Evolutionary conservation across 2,888 invertebrate genomes (phyloP), one percentile per base, ranked within the genome.

Genomic region (Chymomyza procnemis): DNA sequence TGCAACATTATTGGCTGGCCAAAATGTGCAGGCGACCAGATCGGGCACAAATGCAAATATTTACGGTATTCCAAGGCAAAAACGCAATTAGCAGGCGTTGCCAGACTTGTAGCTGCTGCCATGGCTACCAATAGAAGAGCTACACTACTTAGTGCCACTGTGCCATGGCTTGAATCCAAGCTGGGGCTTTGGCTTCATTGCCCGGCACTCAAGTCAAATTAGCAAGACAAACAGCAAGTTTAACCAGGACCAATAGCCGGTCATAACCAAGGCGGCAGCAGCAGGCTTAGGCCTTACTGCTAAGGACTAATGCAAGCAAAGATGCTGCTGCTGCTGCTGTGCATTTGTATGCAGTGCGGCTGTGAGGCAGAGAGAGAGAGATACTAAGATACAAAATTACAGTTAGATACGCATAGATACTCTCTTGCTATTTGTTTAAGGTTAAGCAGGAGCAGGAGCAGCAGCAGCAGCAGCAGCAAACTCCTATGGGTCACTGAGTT

Each of bases 1-100:
- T 8, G 26, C 8, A 26, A 26, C 26, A 26, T 26, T 41, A 12
- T 41, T 41, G 34, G 34, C 34, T 12, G n/a, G n/a, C n/a, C n/a
- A n/a, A n/a, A 41, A 41, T 12, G 34, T 41, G 34, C 34, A 41
- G 34, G 34, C 34, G 12, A 9, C 34, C 12, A 41, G 12, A 41
- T 12, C 34, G 34, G 34, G 34, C 34, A 12, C 12, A 19, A 22
- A 69, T 56, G 62, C 58, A 74, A 68, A 71, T 71, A 64, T 64
- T 68, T 66, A 66, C 63, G 22, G 21, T 26, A 50, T 50, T 34
- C 21, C 41, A 58, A 21, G 63, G 65, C 71, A 66, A 72, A 74
- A 78, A 71, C 64, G 60, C 62, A 76, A 74, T 76, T 74, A 77
- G 61, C 64, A 55, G 60, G 65, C 60, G 48, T 22, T 61, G 26